Base-by-base conservation (phyloP, 2,888 invertebrate genomes). In the Acanthoscelides obtectus region DNA sequence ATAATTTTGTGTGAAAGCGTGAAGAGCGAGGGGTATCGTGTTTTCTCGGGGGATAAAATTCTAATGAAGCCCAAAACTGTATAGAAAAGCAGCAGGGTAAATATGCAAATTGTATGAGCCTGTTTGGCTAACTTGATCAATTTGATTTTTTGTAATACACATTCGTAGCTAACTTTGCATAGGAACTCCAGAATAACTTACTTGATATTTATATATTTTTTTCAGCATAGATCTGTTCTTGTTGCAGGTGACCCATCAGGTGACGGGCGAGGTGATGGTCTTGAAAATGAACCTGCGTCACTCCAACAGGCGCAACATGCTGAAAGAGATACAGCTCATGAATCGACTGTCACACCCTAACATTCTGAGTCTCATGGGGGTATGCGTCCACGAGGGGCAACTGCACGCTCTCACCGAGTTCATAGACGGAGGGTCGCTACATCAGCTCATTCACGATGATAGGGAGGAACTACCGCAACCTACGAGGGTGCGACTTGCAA, bases 241-340 rank as follows among this genome's bases (percentile, higher is more conserved):
- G 77, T 90, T 90, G 67, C 88, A 96, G 95, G 97, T 97, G 85
- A 96, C 95, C 77, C 97, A 98, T 88, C 93, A 93, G 85, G 92
- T 93, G 79, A 96, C 96, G 71, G 94, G 94, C 80, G 92, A 96
- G 85, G 95, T 97, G 83, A 98, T 98, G 97, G 98, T 97, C 86
- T 91, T 98, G 83, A 98, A 98, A 88, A 96, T 95, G 94, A 96
- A 98, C 89, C 93, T 96, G 86, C 92, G 95, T 84, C 91, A 94
- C 76, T 95, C 96, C 80, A 97, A 98, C 88, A 90, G 97, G 82
- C 95, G 95, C 80, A 97, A 96, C 88, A 98, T 98, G 94, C 90
- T 98, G 81, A 94, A 97, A 83, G 98, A 98, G 88, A 97, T 97
- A 78, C 97, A 98, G 88, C 91, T 98, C 81, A 96, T 98, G 93